These are phyloP conservation scores for Talpa occidentalis DNA, from an alignment of 2,113 vertebrate species.

Conservation along the genomic window DNA sequence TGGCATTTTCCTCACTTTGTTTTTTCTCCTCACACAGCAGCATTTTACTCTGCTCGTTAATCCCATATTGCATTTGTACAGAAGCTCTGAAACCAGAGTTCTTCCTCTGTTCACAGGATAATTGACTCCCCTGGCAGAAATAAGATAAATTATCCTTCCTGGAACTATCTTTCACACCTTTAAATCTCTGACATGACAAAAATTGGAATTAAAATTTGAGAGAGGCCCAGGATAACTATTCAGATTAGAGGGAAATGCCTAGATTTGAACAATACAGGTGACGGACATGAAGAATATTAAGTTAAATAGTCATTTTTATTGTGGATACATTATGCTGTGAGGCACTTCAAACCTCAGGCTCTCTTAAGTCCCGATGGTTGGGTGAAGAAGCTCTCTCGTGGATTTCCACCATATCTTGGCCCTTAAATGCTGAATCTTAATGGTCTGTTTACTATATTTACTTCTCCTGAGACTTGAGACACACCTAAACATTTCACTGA, in stretches of 20 bases:
- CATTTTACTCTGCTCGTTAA: background rate
- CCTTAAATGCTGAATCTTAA: background rate
- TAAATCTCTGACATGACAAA: slow-evolving; percentile 48
- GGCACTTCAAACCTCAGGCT: background rate
- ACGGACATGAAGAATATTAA: background rate
- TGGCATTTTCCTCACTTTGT: background rate
- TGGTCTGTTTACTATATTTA: background rate
- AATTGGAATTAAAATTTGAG: slow-evolving; percentile 65
- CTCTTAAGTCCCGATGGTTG: background rate
- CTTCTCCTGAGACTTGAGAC: background rate
- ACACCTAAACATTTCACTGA: background rate
- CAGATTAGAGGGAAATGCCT: slow-evolving; percentile 30
- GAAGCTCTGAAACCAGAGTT: background rate
- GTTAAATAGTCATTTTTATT: background rate
- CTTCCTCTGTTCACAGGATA: slow-evolving; percentile 53
- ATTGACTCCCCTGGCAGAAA: slow-evolving; percentile 61
- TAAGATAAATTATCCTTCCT: slow-evolving; percentile 52
- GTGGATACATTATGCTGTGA: background rate
- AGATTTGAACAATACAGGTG: background rate
- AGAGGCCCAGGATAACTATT: slow-evolving; percentile 12
- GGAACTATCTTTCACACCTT: slow-evolving; percentile 52
- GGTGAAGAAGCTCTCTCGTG: background rate
- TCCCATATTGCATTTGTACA: background rate
- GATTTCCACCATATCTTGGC: background rate
- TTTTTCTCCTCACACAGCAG: background rate